Evolutionary conservation across 2,888 invertebrate species (phyloP), one percentile per base, ranked within the genome.

Genomic region (Vesta saturnalis): DNA sequence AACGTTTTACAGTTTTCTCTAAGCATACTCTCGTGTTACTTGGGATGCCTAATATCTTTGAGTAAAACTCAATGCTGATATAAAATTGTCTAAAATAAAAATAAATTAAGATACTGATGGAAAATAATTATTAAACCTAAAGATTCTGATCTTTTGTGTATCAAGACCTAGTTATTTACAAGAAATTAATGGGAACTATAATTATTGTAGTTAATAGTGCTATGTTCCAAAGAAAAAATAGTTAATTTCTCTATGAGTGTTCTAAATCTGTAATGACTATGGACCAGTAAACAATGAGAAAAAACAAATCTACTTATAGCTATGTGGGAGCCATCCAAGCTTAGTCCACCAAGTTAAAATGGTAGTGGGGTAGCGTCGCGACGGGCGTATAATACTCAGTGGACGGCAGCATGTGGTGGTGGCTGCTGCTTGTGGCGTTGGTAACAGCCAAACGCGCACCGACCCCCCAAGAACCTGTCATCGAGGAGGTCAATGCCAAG

Each of bases 401-500:
- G 83, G 81, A 81, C 79, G 79, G 81, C 83, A 82, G 83, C 82
- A 83, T 83, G 83, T 82, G 83, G 83, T 82, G 83, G 83, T 83
- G 82, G 83, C 84, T 88, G 84, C 86, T 88, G 84, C 86, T 88
- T 81, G 84, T 85, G 84, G 85, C 85, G 85, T 85, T 83, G 79
- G 82, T 79, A 83, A 83, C 84, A 75, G 81, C 82, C 76, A 82
- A 80, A 76, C 83, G 82, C 74, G 79, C 82, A 74, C 79, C 82
- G 75, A 74, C 82, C 81, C 76, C 82, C 85, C 82, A 86, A 86
- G 85, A 86, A 78, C 84, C 94, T 84, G 91, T 93, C 87, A 95
- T 95, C 88, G 95, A 95, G 87, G 95, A 95, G 88, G 94, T 95
- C 87, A 94, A 93, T 86, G 91, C 94, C 84, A 95, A 95, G 86